Base-by-base conservation (phyloP, 2,888 invertebrate genomes). In the Criorhina ranunculi region DNA sequence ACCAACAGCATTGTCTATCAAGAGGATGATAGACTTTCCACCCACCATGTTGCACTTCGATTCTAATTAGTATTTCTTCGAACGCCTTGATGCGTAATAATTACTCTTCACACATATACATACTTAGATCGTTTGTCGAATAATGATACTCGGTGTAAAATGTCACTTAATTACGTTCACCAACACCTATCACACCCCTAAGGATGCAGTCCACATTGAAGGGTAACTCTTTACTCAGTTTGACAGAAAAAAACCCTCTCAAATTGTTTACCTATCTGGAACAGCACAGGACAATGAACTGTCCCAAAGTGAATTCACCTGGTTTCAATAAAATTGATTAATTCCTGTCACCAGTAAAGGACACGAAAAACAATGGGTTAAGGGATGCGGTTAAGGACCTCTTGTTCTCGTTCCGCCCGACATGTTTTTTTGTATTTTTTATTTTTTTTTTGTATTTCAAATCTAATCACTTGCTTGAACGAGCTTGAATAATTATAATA, bases 221-320 rank as follows among this genome's bases (percentile, higher is more conserved):
- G 24, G 24, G 19, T 46, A 2, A 11, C n/a, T 55, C n/a, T 60
- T 15, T 44, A 0, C n/a, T 31, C 29, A 44, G 17, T 33, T 24
- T 24, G 1, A 9, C 37, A 53, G 17, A 44, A 11, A 31, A 29
- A 15, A 35, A 8, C 67, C 40, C 29, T 6, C n/a, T 24, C 17
- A 19, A 51, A 72, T 19, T 79, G 73, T 62, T 17, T 42, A 79
- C 17, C 42, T 11, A 51, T n/a, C 62, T 57, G 69, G 42, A 79
- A 83, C 31, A 49, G 37, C 49, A 73, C 40, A 83, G 83, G 73
- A 17, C 73, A 73, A 79, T 75, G 67, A 83, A 79, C 83, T 69
- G 9, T 0, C 9, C 19, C 44, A 64, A 72, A 57, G 46, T 8
- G 49, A 49, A 40, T 51, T 67, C 24, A 72, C 53, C 60, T 55